Evolutionary conservation across 2,888 invertebrate species (phyloP).

Genomic region (Silvanus unidentatus): DNA sequence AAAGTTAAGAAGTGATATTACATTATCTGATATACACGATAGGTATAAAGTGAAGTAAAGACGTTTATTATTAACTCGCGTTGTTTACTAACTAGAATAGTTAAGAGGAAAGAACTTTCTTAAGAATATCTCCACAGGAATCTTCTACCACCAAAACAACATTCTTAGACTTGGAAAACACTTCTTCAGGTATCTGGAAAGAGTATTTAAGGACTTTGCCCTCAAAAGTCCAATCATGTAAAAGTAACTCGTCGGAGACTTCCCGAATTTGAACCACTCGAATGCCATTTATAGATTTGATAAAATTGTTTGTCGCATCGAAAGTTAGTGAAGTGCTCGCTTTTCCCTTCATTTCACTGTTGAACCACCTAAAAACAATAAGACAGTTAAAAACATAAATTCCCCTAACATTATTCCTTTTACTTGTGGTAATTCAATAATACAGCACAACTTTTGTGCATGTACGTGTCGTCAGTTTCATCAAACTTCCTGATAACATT

Average conservation of each 20-base stretch:
- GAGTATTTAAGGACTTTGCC: slow-evolving; percentile 54
- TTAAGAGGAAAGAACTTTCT: slow-evolving; percentile 32
- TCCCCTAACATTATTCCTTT: not conserved
- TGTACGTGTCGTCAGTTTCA: slow-evolving; percentile 52
- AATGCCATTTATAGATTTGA: slow-evolving; percentile 58
- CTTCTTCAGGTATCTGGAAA: slow-evolving; percentile 53
- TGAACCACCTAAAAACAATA: slow-evolving; percentile 46
- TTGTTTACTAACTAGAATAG: slow-evolving; percentile 4
- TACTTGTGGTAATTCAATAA: slow-evolving; percentile 61
- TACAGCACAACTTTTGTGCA: slow-evolving; percentile 61
- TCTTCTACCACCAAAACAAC: slow-evolving; percentile 59
- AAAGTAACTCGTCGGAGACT: slow-evolving; percentile 55
- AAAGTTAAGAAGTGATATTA: not conserved
- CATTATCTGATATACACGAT: not conserved
- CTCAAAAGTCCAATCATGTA: slow-evolving; percentile 59
- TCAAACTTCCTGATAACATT: slow-evolving; percentile 27
- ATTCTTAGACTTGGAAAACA: slow-evolving; percentile 47
- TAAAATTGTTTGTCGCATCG: slow-evolving; percentile 40
- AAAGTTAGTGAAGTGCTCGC: too few relatives aligned
- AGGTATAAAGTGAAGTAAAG: slow-evolving; percentile 1
- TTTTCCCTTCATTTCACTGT: slow-evolving; percentile 24
- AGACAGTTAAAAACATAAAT: slow-evolving; percentile 5
- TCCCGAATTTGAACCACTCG: slow-evolving; percentile 62
- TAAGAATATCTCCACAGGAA: slow-evolving; percentile 61
- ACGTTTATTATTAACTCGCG: not conserved